Conservation (phyloP, 2,113 vertebrate species). For the Pterocles gutturalis region DNA sequence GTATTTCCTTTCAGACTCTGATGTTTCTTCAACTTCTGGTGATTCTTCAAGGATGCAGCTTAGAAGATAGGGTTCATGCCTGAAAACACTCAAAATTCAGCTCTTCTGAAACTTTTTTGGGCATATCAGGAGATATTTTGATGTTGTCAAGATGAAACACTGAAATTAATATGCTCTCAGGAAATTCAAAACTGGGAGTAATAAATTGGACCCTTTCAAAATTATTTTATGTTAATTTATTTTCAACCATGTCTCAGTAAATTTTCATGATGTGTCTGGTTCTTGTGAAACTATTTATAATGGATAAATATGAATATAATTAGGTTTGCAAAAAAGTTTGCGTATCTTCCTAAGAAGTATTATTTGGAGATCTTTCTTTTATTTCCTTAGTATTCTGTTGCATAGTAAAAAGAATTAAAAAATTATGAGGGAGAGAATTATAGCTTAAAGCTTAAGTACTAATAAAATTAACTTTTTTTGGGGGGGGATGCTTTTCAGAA, state of each 20-base stretch:
- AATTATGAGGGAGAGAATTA: background rate
- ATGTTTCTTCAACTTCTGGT: background rate
- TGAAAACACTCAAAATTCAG: background rate
- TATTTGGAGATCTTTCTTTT: background rate
- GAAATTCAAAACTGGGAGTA: background rate
- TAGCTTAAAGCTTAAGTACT: background rate
- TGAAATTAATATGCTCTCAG: background rate
- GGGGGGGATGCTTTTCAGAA: fast-evolving
- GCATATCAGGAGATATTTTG: background rate
- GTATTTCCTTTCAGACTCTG: background rate
- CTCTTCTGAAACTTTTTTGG: background rate
- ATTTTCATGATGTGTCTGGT: background rate
- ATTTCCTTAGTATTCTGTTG: background rate
- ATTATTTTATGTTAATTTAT: background rate
- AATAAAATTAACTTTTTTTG: background rate
- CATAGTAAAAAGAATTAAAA: background rate
- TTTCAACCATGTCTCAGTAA: background rate
- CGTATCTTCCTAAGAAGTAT: background rate
- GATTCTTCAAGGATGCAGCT: background rate
- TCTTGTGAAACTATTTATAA: background rate
- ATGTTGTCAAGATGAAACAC: background rate
- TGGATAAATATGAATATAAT: background rate
- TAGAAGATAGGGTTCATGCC: background rate
- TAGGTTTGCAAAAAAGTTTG: background rate
- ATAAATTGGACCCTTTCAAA: background rate